Evolutionary conservation across 2,797 vertebrate genomes (phyloP), one percentile per base, ranked within the genome.

Genomic region (Oreochromis mossambicus): DNA sequence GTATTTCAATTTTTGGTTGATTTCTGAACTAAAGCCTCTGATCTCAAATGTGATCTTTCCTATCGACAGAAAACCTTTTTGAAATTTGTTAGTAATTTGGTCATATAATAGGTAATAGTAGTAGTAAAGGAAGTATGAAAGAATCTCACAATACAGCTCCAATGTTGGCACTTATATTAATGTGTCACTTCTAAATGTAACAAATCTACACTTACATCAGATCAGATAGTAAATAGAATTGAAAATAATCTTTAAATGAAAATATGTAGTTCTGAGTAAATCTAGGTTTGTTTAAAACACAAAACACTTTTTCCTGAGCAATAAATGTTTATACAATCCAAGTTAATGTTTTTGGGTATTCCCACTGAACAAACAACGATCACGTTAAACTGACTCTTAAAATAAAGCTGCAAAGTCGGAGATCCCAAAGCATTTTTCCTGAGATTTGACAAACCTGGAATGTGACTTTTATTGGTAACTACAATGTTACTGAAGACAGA

Each of bases 361-460:
- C 13, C 13, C 38, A 70, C 5, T 0, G 0, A 38, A 43, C 36
- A 68, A 73, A 73, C 41, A 46, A 2, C 6, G 1, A 2, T 29
- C 14, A 0, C 7, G 41, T 48, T 9, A 48, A 73, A 26, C 1
- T 2, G 41, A 68, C 7, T 26, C n/a, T 21, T 41, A 24, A 63
- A 36, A 63, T 63, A 63, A 70, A 70, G 63, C 63, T 26, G 8
- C n/a, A 43, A 68, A 26, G 13, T 15, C 2, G 0, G 63, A 29
- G 14, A 7, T 73, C 29, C 38, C 9, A 0, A 48, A 48, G 43
- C 41, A 48, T 73, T 26, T 70, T 70, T 3, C 14, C 15, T 1
- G 43, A 73, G 41, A 29, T 29, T 73, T 48, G 24, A 70, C 17
- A 11, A 17, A 19, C 8, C 14, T 29, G 66, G 41, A 70, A 46